phyloP scores from a whole-genome alignment of 2,797 vertebrate genomes.

The Gouania willdenowi region DNA sequence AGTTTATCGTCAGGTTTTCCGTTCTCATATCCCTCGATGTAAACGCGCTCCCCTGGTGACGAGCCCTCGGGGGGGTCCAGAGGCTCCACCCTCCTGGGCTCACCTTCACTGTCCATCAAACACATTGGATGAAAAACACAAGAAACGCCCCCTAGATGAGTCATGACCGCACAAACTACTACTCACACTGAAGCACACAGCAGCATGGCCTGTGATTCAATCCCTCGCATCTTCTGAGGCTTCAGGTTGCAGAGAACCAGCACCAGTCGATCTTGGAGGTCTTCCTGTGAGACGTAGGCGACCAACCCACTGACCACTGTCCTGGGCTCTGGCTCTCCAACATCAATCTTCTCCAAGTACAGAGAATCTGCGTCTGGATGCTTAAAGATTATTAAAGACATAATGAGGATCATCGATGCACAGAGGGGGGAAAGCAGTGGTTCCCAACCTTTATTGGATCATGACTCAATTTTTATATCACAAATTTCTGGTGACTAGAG shows the following conservation, averaged over 20 bases:
- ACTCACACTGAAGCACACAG: conserved; percentile 90
- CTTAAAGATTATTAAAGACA: conserved; percentile 59
- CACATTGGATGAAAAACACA: background rate
- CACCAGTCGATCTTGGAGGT: conserved; percentile 87
- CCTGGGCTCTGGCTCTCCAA: conserved; percentile 87
- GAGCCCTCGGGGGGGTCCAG: conserved; percentile 88
- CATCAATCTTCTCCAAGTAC: conserved; percentile 91
- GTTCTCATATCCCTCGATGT: conserved; percentile 85
- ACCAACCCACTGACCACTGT: conserved; percentile 95
- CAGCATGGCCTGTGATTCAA: conserved; percentile 96
- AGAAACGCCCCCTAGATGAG: fast-evolving
- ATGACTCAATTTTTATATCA: no score
- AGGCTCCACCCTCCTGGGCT: conserved; percentile 84
- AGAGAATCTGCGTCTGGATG: conserved; percentile 93
- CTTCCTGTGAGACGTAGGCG: conserved; percentile 83
- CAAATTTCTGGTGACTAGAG: no score
- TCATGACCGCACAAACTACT: background rate
- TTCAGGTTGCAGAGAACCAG: conserved; percentile 93
- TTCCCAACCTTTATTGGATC: no score
- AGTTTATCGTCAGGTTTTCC: conserved; percentile 86
- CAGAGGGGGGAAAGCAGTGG: no score
- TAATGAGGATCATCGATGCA: no score
- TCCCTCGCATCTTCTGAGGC: conserved; percentile 95
- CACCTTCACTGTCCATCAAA: conserved; percentile 75
- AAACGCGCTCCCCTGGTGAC: conserved; percentile 84